Base-by-base conservation (phyloP, 1,140 invertebrate genomes). In the Formica exsecta region DNA sequence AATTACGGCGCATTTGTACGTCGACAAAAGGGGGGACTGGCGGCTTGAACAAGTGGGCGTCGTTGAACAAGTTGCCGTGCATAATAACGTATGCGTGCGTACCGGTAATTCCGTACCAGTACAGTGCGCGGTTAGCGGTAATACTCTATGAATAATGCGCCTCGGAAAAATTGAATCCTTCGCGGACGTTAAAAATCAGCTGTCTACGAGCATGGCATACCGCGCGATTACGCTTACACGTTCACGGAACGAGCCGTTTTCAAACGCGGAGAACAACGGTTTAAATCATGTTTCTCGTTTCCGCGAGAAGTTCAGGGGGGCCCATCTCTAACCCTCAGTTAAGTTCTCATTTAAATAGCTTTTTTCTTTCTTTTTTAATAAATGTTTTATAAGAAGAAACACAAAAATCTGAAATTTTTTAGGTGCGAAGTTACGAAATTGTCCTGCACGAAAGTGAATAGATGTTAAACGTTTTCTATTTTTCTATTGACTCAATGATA, bases 51-150 rank as follows among this genome's bases (percentile, higher is more conserved):
- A 61, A 81, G 79, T 74, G 68, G 79, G 68, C 79, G 79, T 74
- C 68, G 79, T 74, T 74, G 79, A 81, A 81, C 79, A 81, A 81
- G 79, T 74, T 83, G 68, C 79, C 79, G 79, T 83, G 54, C 54
- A 74, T 83, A 83, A 83, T 83, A 71, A 41, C 79, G 79, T 54
- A 41, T 80, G 77, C 79, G 66, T 48, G 79, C 79, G 68, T 57
- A 3, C 68, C 79, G 38, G 79, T 74, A 74, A 74, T 83, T 62
- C 38, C 79, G 79, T 61, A 41, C 68, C 68, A 54, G 79, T 83
- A 22, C 36, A n/a, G 32, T 59, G 36, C 73, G 38, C 74, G 74
- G 74, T 64, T 48, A 79, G 41, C 77, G 77, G 54, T 83, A 83
- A 83, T 83, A 54, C 57, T 38, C 68, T 83, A 83, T 83, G 79